Base-by-base conservation (phyloP, 2,888 invertebrate species). In the Leptura quadrifasciata region DNA sequence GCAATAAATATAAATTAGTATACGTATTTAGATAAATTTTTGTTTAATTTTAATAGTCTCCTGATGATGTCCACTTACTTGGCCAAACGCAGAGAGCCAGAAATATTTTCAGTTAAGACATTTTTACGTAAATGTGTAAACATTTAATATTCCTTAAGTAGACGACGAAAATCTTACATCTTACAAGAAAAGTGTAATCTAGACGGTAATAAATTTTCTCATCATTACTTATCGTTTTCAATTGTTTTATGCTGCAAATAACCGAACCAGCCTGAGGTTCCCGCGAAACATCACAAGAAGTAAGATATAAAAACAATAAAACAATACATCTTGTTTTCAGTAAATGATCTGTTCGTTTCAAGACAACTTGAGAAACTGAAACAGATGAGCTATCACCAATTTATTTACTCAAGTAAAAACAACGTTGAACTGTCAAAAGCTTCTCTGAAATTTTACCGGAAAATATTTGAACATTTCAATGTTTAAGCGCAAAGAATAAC, bases 371-470 rank as follows among this genome's bases (percentile, higher is more conserved):
- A 57, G 67, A 75, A 76, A 65, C 65, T 55, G 55, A 68, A 78
- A 75, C 73, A 76, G 76, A 77, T 76, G 77, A 79, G 77, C 75
- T 72, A 77, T 77, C 79, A 74, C 75, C 79, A 77, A 77, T 79
- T 79, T 79, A 76, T 79, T 76, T 74, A 68, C 72, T 57, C 67
- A 35, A 71, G 68, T 69, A 76, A 78, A 72, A 79, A 76, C 78
- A 79, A 70, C 73, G 69, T 71, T 71, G 58, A 55, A 70, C 77
- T 75, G 79, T 77, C 77, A 75, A 61, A 79, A 75, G 72, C 77
- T 77, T 75, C 57, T 64, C 24, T 24, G 72, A 76, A 76, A 77
- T 71, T 79, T 72, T 68, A 24, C 69, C 52, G 54, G 71, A 75
- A 75, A 79, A 78, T 79, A 78, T 79, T 76, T 76, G 78, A 75